Base-by-base conservation (phyloP, 2,797 vertebrate genomes). In the Hydrolagus colliei region DNA sequence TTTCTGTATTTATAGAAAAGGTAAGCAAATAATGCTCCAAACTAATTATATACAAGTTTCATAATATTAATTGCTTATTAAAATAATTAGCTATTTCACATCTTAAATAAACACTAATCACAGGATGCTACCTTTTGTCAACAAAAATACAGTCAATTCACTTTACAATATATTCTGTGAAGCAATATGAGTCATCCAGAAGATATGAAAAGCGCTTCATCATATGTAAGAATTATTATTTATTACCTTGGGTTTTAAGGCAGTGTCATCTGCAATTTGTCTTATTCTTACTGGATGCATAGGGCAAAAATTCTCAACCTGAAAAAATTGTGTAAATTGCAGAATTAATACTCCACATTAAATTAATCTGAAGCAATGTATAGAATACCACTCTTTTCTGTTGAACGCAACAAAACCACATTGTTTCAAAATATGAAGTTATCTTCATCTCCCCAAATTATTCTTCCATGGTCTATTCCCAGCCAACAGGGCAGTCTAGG, bases 221-320 rank as follows among this genome's bases (percentile, higher is more conserved):
- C 27, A 27, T 27, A 27, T 27, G 27, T 27, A 27, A 27, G 27
- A 27, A 27, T 27, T 27, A 27, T 27, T 14, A 14, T 68, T 9
- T 68, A 62, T 67, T 32, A 84, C 79, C 79, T 84, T 84, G 65
- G 65, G 79, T 61, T 84, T 84, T 71, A 84, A 41, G 65, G 65
- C 32, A 84, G 35, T 63, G 71, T 67, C 32, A 41, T 18, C 65
- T 11, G 79, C 65, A 71, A 84, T 41, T 10, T 68, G 32, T 5
- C 35, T 84, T 71, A 84, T 84, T 84, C 79, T 84, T 71, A 68
- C 79, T 71, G 79, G 79, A 84, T 68, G 79, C 65, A 84, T 41
- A 5, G 79, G 79, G 65, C 79, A 84, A 22, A 84, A 84, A 71
- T 71, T 71, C 16, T 84, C 79, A 84, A 84, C 32, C 79, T 84